A percentile compares a stretch with the other conserved stretches of the same genome.
These are phyloP conservation scores for Beris morrisii DNA, from an alignment of 2,888 invertebrate genomes.

Conservation along the genomic window DNA sequence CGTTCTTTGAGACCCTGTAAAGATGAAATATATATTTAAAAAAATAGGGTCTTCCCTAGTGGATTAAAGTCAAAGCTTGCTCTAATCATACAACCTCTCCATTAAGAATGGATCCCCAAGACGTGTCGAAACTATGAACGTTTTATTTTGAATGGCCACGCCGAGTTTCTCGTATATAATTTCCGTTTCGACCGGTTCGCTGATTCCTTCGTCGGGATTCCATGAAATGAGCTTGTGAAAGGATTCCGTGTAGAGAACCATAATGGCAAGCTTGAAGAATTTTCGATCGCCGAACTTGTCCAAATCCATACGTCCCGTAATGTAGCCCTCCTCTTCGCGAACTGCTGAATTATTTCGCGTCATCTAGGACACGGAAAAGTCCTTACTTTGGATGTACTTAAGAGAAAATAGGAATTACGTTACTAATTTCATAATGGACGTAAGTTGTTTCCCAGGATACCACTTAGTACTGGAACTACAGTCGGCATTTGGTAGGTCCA, in stretches of 20 bases:
- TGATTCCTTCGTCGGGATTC: slow-evolving; percentile 50
- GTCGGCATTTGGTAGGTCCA: slow-evolving; percentile 47
- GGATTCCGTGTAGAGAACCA: slow-evolving; percentile 65
- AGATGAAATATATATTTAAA: no score
- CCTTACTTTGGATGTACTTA: slow-evolving; percentile 52
- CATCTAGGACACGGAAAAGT: slow-evolving; percentile 49
- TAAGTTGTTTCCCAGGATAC: slow-evolving; percentile 43
- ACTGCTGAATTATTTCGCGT: slow-evolving; percentile 13
- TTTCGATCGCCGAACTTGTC: slow-evolving; percentile 65
- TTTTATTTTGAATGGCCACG: slow-evolving; percentile 54
- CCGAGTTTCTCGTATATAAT: slow-evolving; percentile 50
- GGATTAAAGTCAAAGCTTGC: not conserved
- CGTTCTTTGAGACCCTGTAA: slow-evolving; percentile 58
- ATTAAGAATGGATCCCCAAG: slow-evolving; percentile 74
- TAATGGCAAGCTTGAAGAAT: slow-evolving; percentile 67
- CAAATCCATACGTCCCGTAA: slow-evolving; percentile 50
- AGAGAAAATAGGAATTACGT: slow-evolving; percentile 64
- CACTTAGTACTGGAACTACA: slow-evolving; percentile 46
- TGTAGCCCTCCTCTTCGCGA: slow-evolving; percentile 16
- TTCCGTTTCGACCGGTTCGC: slow-evolving; percentile 62
- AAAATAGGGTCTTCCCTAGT: no score
- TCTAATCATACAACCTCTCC: slow-evolving; percentile 51
- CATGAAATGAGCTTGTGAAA: slow-evolving; percentile 60
- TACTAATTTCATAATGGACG: slow-evolving; percentile 61
- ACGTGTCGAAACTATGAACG: slow-evolving; percentile 63